Conservation (phyloP, 2,888 invertebrate genomes). For the Erebia palarica region DNA sequence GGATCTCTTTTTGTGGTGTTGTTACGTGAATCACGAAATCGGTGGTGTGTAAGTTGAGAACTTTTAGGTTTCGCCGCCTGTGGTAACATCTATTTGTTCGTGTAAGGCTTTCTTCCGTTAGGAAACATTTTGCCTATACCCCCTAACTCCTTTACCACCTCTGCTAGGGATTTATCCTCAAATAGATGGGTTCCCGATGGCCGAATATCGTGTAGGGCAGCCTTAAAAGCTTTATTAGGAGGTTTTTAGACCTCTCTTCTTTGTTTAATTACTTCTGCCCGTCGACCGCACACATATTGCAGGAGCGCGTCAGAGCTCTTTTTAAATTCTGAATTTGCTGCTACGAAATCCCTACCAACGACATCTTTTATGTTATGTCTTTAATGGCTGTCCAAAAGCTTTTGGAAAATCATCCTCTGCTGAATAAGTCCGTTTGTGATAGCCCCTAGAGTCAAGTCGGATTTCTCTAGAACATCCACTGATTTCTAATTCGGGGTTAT, state of each 20-base stretch:
- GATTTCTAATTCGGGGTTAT: neutral
- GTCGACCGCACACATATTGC: neutral
- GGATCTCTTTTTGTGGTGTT: neutral
- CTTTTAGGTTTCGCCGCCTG: neutral
- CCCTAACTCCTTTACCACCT: neutral
- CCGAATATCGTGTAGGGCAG: neutral
- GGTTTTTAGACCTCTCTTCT: neutral
- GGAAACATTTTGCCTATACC: neutral
- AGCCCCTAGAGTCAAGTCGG: neutral
- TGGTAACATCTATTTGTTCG: neutral
- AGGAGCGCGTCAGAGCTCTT: neutral
- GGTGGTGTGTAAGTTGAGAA: neutral
- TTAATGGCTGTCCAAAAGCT: neutral
- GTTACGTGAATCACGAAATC: neutral
- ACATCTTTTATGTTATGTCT: neutral
- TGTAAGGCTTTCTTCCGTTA: neutral
- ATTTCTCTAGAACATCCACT: neutral
- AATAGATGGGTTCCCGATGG: neutral
- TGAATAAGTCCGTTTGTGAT: neutral
- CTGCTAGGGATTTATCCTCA: neutral
- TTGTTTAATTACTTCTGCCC: neutral
- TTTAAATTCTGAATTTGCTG: neutral
- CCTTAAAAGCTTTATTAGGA: neutral
- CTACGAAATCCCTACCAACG: neutral
- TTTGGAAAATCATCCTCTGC: neutral